Base-by-base conservation (phyloP, 2,888 invertebrate species). In the Heliothis peltigera region DNA sequence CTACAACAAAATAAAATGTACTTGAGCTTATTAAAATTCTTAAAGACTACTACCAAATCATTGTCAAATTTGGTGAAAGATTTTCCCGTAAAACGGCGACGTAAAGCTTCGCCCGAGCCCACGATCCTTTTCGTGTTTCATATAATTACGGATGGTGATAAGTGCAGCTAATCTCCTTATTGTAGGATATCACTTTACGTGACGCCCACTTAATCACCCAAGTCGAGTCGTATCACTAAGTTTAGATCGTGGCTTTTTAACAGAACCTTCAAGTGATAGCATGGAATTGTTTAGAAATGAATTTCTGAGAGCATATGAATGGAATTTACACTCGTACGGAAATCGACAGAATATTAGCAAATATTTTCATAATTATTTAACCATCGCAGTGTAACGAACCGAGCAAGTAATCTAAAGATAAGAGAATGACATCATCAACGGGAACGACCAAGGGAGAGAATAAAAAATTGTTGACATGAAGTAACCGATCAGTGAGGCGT, bases 381-480 rank as follows among this genome's bases (percentile, higher is more conserved):
- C 75, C 81, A 84, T 80, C 78, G 76, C 77, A 78, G 73, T 78
- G 75, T 74, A 78, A 68, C 51, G 46, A 62, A 67, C 51, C 55
- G 28, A 67, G 46, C 60, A 58, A 66, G 57, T 79, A 76, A 64
- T 81, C 84, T 80, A 70, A 77, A 83, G 86, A 85, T 85, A 87
- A 83, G 81, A 70, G 77, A 84, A 91, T 93, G 93, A 94, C 90
- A 92, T 93, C 92, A 93, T 87, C 88, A 84, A 79, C 82, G 81
- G 80, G 82, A 82, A 84, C 86, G 87, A 86, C 86, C 85, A 85
- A 85, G 86, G 85, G 83, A 86, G 79, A 81, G 84, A 81, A 87
- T 89, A 90, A 91, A 91, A 88, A 85, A 80, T 71, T 69, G 80
- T 87, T 87, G 85, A 86, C 85, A 84, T 82, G 77, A 87, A 86